A percentile compares a stretch with the other conserved stretches of the same genome.
These are phyloP conservation scores for Coluber constrictor DNA, from an alignment of 2,797 vertebrate species.

Conservation along the genomic window DNA sequence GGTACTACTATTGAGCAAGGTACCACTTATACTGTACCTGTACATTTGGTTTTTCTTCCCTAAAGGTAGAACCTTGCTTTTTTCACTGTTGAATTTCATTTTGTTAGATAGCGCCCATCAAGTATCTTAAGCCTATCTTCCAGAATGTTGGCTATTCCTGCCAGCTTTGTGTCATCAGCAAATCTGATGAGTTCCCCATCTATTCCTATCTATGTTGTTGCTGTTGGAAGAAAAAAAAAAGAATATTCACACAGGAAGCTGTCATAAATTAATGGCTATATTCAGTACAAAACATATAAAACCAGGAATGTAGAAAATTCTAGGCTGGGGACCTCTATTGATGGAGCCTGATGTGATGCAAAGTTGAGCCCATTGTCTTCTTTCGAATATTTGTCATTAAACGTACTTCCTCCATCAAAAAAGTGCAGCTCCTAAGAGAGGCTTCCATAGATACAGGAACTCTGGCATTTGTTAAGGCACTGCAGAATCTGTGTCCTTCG, in stretches of 20 bases:
- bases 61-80: too few relatives aligned
- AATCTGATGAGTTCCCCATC: too few relatives aligned
- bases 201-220: neutral
- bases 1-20: too few relatives aligned
- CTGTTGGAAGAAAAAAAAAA: neutral
- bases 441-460: neutral
- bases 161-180: too few relatives aligned
- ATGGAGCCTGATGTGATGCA: neutral
- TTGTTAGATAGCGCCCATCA: too few relatives aligned
- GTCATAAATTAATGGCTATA: neutral
- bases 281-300: neutral
- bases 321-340: neutral
- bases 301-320: neutral
- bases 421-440: too few relatives aligned
- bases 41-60: too few relatives aligned
- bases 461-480: neutral
- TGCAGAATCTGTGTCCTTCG: accelerated
- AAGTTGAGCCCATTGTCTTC: neutral
- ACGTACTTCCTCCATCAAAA: neutral
- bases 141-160: too few relatives aligned
- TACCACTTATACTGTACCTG: too few relatives aligned
- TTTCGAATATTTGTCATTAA: neutral
- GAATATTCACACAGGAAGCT: neutral
- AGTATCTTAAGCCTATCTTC: too few relatives aligned
- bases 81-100: too few relatives aligned